Evolutionary conservation across 2,113 vertebrate species (phyloP).

Genomic region (Dolichotis patagonum): DNA sequence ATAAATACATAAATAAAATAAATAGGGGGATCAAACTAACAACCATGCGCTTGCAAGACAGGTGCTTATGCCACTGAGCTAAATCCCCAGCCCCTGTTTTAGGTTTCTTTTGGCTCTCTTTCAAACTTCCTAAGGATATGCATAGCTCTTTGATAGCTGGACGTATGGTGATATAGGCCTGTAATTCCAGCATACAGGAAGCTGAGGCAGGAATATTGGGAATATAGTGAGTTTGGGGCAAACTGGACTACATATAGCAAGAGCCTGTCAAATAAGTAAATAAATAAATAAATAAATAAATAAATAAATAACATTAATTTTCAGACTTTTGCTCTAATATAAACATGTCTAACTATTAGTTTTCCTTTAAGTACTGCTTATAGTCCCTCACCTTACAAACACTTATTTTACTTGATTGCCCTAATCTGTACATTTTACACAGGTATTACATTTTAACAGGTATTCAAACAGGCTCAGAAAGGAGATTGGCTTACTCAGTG

Average conservation of each 20-base stretch:
- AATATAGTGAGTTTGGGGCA: neutral
- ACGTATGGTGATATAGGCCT: neutral
- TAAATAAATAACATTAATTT: neutral
- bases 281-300: no score
- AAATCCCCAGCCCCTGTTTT: no score
- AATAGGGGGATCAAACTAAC: no score
- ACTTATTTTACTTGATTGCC: constrained; percentile 11
- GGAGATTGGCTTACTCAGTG: neutral
- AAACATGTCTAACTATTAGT: neutral
- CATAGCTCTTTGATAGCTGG: neutral
- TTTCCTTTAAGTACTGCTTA: neutral
- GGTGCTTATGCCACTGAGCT: no score
- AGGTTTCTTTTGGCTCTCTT: constrained; percentile 23
- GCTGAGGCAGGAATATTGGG: neutral
- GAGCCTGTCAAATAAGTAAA: neutral
- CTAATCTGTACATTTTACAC: neutral
- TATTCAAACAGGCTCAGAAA: constrained; percentile 10
- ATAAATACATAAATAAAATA: no score
- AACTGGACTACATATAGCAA: neutral
- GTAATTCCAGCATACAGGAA: neutral
- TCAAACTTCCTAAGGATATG: neutral
- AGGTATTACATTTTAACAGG: constrained; percentile 6
- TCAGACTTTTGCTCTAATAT: neutral
- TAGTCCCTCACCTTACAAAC: neutral
- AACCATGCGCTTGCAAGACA: no score